Conservation (phyloP, 2,113 vertebrate genomes). For the Cololabis saira region DNA sequence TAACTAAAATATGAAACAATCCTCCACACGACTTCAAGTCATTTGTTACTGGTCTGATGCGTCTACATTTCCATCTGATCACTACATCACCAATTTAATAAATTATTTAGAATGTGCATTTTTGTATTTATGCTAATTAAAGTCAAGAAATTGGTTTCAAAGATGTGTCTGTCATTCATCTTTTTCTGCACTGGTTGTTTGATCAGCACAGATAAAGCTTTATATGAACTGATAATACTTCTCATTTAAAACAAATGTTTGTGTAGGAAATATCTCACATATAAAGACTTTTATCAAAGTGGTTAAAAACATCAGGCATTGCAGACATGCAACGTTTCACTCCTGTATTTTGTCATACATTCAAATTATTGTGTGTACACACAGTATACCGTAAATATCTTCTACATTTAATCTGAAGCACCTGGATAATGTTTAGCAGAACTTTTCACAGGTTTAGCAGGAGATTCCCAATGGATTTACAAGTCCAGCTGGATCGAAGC, state of each 20-base stretch:
- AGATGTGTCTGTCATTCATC: too few species aligned
- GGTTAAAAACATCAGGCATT: conserved; percentile 24
- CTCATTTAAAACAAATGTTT: too few species aligned
- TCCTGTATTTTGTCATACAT: conserved; percentile 17
- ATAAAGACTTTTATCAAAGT: conserved; percentile 15
- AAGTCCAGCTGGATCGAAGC: not conserved
- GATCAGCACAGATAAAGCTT: too few species aligned
- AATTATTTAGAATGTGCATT: too few species aligned
- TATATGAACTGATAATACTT: too few species aligned
- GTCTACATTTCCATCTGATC: not conserved
- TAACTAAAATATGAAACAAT: conserved; percentile 17
- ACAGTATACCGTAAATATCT: conserved; percentile 9
- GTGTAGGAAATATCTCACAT: not conserved
- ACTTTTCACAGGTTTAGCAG: conserved; percentile 15
- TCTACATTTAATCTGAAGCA: conserved; percentile 23
- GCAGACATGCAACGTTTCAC: conserved; percentile 13
- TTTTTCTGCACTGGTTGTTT: too few species aligned
- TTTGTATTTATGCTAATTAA: too few species aligned
- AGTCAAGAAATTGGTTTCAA: too few species aligned
- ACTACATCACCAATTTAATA: not conserved
- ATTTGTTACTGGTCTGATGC: not conserved
- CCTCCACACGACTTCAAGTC: not conserved
- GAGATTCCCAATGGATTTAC: conserved; percentile 12
- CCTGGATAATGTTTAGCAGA: conserved; percentile 17
- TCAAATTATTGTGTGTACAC: conserved; percentile 15